Evolutionary conservation across 2,797 vertebrate species (phyloP), one percentile per base, ranked within the genome.

Genomic region (Hephaestus fuliginosus): DNA sequence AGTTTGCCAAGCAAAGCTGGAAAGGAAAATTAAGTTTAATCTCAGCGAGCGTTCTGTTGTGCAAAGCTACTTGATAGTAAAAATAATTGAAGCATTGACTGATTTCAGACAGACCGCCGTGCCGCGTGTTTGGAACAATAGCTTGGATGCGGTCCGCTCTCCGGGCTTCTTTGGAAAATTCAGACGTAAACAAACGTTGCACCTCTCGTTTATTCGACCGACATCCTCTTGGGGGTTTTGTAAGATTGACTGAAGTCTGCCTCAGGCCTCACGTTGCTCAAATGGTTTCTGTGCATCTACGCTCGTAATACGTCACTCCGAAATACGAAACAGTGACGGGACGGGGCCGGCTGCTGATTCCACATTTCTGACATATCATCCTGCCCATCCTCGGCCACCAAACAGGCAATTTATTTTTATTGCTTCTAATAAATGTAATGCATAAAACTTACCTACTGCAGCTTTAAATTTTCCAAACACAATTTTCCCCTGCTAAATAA

Each of bases 1-100:
- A 52, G 49, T 74, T 81, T 84, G 83, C 81, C 88, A 90, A 88
- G 63, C 17, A 78, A 88, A 84, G 77, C 78, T 83, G 77, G 61
- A 79, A 83, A 61, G 48, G 57, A 72, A 86, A 85, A 79, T 65
- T 12, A 79, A 75, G 71, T 86, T 86, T 83, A 61, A 73, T 81
- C 76, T 58, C 25, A 36, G 66, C 82, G 75, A 80, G 63, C 66
- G 62, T 83, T 83, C 78, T 79, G 76, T 85, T 82, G 60, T 67
- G 70, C 75, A 82, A 80, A 73, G 56, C 30, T 49, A 25, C 82
- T 71, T 75, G 74, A 88, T 81, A 66, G 73, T 67, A 56, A 18
- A 71, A 89, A 71, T 76, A 76, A 90, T 41, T 60, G 71, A 83
- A 62, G 86, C 62, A 39, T 57, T 64, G 75, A 82, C 76, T 75